Evolutionary conservation across 2,113 vertebrate species (phyloP).

Genomic region (Pitta sordida): DNA sequence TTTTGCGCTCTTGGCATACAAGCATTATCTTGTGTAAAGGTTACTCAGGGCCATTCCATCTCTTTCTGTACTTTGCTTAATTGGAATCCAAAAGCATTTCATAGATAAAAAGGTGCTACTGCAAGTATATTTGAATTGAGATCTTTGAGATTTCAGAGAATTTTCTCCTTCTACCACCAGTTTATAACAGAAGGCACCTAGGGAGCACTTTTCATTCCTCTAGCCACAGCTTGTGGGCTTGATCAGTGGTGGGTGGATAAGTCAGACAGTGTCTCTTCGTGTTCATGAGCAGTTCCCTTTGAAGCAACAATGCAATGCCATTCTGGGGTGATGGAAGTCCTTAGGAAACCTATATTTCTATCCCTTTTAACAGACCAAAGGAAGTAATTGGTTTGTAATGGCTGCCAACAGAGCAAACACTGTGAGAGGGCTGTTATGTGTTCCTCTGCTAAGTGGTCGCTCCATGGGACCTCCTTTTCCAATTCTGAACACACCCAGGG

Average conservation of each 20-base stretch:
- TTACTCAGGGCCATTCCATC: neutral
- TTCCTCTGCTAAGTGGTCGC: neutral
- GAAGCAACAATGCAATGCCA: neutral
- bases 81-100: conserved; percentile 3
- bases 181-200: neutral
- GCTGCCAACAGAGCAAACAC: neutral
- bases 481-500: rapidly evolving
- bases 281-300: neutral
- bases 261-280: neutral
- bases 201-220: neutral
- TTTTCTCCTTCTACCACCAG: neutral
- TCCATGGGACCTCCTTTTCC: neutral
- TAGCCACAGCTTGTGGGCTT: neutral
- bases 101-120: neutral
- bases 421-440: neutral
- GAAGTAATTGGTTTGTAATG: neutral
- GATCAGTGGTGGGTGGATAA: neutral
- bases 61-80: conserved; percentile 8
- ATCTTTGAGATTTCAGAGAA: neutral
- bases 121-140: neutral
- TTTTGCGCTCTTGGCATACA: neutral
- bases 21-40: conserved; percentile 1
- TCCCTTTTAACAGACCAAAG: neutral
- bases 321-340: neutral
- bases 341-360: neutral